Evolutionary conservation across 1,140 invertebrate species (phyloP), one percentile per base, ranked within the genome.

Genomic region (Stegodyphus dumicola): DNA sequence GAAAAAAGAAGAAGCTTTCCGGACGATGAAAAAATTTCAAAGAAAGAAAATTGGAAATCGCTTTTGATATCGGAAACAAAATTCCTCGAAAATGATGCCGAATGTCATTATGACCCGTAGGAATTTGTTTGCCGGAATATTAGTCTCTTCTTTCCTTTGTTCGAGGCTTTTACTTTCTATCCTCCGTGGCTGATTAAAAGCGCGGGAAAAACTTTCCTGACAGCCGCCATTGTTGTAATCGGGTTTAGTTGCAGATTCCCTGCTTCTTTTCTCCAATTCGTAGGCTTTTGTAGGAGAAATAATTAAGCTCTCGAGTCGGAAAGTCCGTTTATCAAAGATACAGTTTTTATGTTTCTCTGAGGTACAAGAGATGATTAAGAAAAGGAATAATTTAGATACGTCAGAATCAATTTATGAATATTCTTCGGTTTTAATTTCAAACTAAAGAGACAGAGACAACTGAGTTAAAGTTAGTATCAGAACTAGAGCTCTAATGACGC

Each of bases 141-240:
- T 54, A 75, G 7, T 56, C 49, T 75, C 54, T 75, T 75, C 54
- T 75, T 75, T 7, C 51, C 73, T 75, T 75, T 75, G 73, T 75
- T 60, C 52, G 7, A 11, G 2, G 15, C 11, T 11, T 48, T 51
- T 48, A 48, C n/a, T 52, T 53, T 48, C 13, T 9, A 2, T 73
- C n/a, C 7, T 6, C 3, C 33, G 33, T 33, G 33, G 33, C 11
- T 56, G 53, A 56, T 75, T 56, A 60, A 33, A 51, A 60, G 15
- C 13, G 73, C 15, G n/a, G 15, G 52, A 75, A 75, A 75, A 75
- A 75, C 73, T 75, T 75, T 60, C 53, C 7, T 75, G 73, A 75
- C 73, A 75, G 52, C 51, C 13, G 53, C 54, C n/a, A 56, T 75
- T 75, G 73, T 75, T 60, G 53, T 56, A 56, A 9, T 17, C 17